Evolutionary conservation across 1,140 invertebrate genomes (phyloP), one percentile per base, ranked within the genome.

Genomic region (Zaprionus kolodkinae): DNA sequence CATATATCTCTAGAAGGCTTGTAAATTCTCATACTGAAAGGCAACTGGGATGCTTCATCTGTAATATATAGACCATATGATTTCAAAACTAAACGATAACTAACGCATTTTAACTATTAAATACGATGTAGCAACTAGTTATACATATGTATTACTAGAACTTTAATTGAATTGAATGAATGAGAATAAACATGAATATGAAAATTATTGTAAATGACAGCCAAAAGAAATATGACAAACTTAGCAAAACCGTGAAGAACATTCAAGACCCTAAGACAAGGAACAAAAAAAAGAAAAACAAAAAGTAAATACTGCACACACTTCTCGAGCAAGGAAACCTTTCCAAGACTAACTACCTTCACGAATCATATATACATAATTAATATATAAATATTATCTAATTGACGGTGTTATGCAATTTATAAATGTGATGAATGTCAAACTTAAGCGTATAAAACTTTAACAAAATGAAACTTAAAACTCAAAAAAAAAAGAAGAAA

Each of bases 351-450:
- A 85, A 88, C 85, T 88, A 89, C 85, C 84, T 85, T 89, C 81
- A 81, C 84, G 89, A 82, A 88, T 81, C 77, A 88, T 67, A 77
- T 76, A 79, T 76, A 74, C 40, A 45, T 61, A 61, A 43, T 50
- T 60, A 72, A 72, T 30, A 72, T 25, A 79, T 77, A 86, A 65
- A 81, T 78, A 86, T 80, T 87, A 87, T 88, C 80, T 84, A 88
- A 75, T 87, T 87, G 84, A 88, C 65, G 84, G 84, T 87, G 84
- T 87, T 87, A 87, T 88, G 83, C 84, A 87, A 88, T 88, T 88
- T 88, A 89, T 88, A 89, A 88, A 88, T 88, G 84, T 88, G 84
- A 88, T 88, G 84, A 89, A 88, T 88, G 84, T 88, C 81, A 88
- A 87, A 80, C 84, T 87, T 88, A 84, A 87, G 80, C 81, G 78